Base-by-base conservation (phyloP, 2,888 invertebrate genomes). In the Syritta pipiens region DNA sequence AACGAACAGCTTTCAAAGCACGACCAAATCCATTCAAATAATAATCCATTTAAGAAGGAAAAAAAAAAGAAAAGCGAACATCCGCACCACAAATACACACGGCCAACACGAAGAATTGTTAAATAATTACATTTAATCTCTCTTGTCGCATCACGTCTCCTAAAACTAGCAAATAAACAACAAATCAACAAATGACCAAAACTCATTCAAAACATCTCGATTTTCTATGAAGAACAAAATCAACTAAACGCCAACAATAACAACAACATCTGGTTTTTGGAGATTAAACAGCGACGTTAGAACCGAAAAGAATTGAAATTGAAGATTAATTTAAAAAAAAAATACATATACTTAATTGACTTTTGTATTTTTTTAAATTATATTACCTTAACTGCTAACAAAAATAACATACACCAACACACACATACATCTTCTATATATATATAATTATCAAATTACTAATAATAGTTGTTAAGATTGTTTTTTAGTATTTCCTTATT, bases 21-120 rank as follows among this genome's bases (percentile, higher is more conserved):
- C 85, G 86, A 83, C 88, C 86, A 82, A 89, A 88, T 83, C 88
- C 88, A 35, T 88, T 88, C 79, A 88, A 88, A 82, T 84, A n/a
- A n/a, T n/a, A n/a, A n/a, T n/a, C n/a, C n/a, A n/a, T n/a, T n/a
- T n/a, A n/a, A n/a, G n/a, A n/a, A n/a, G n/a, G n/a, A n/a, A n/a
- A n/a, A n/a, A n/a, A n/a, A n/a, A 85, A 82, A 69, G 40, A 71
- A 63, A 57, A 28, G 30, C 48, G 71, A 63, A 75, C 68, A 72
- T 75, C 67, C 37, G 44, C n/a, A 48, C 19, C 48, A 30, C 32
- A 17, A 14, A 9, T 17, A 37, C 14, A 9, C 2, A 7, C 6
- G 17, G 6, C 3, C 37, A 37, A 37, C 17, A 37, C 14, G 3
- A 14, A 37, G n/a, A 35, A 71, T 51, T 44, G 44, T 44, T 49